These are phyloP conservation scores for Hephaestus fuliginosus DNA, from an alignment of 2,797 vertebrate species.

Conservation along the genomic window DNA sequence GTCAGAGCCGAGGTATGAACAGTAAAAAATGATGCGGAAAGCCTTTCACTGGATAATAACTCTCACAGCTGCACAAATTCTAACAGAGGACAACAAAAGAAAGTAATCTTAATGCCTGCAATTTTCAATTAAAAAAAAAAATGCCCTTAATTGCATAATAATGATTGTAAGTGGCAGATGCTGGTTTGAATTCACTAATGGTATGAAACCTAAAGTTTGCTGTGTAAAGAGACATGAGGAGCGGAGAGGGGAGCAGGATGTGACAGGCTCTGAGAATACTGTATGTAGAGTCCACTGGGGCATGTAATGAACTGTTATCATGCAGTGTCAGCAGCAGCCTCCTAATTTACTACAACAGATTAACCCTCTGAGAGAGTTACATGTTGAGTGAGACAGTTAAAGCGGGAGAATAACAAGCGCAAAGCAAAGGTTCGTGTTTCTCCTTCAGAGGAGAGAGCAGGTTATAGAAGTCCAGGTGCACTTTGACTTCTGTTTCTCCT, in stretches of 20 bases:
- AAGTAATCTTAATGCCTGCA: background rate
- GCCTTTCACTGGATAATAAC: background rate
- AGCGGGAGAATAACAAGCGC: background rate
- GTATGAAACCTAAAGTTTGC: background rate
- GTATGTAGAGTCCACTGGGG: constrained; percentile 53
- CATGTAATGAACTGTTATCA: constrained; percentile 67
- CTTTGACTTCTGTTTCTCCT: background rate
- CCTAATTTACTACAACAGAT: constrained; percentile 68
- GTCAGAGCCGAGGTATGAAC: constrained; percentile 3
- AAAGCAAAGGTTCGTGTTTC: constrained; percentile 13
- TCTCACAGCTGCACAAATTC: constrained; percentile 1
- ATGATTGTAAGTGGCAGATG: background rate
- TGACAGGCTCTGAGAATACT: constrained; percentile 6
- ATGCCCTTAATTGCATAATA: background rate
- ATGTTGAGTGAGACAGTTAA: constrained; percentile 23
- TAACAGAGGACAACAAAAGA: background rate
- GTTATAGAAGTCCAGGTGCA: background rate
- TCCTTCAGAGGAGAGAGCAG: constrained; percentile 22
- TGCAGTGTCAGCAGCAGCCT: constrained; percentile 71
- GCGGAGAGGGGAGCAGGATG: background rate
- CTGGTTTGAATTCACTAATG: background rate
- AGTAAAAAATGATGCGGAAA: constrained; percentile 3
- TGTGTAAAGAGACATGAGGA: background rate
- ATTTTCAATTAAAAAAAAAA: background rate
- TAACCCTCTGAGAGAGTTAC: constrained; percentile 53